These are phyloP conservation scores for Andrena camellia DNA, from an alignment of 2,888 invertebrate species.

Conservation along the genomic window DNA sequence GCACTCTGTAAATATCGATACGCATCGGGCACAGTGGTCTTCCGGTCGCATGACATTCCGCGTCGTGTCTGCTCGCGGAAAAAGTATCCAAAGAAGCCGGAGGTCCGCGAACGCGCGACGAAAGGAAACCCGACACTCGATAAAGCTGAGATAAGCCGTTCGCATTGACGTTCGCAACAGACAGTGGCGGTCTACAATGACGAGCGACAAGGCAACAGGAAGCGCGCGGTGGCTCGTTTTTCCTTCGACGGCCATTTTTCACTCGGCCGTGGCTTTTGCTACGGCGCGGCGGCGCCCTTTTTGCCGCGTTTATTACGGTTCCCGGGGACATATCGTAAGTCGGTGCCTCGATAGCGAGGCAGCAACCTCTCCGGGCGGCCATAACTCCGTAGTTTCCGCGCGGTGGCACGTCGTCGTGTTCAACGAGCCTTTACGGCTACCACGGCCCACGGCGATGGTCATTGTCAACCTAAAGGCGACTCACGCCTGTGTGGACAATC, in stretches of 20 bases:
- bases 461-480: constrained; percentile 63
- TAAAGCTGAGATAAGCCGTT: background rate
- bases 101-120: background rate
- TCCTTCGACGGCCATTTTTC: constrained; percentile 45
- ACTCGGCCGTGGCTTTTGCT: constrained; percentile 36
- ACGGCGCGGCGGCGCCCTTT: constrained; percentile 33
- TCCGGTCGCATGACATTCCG: too few species aligned
- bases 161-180: background rate
- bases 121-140: background rate
- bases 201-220: constrained; percentile 47
- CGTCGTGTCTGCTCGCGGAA: too few species aligned
- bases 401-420: constrained; percentile 71
- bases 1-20: background rate
- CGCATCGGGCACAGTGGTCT: background rate
- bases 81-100: too few species aligned
- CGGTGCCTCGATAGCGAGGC: constrained; percentile 23
- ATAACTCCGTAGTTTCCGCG: constrained; percentile 67
- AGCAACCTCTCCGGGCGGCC: constrained; percentile 30
- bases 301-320: constrained; percentile 62
- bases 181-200: constrained; percentile 21
- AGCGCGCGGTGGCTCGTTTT: constrained; percentile 49
- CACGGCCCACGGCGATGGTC: constrained; percentile 48
- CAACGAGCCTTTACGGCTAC: constrained; percentile 70
- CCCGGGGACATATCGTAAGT: constrained; percentile 54
- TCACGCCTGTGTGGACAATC: constrained; percentile 62